Evolutionary conservation across 2,113 vertebrate species (phyloP), one percentile per base, ranked within the genome.

Genomic region (Carassius carassius): DNA sequence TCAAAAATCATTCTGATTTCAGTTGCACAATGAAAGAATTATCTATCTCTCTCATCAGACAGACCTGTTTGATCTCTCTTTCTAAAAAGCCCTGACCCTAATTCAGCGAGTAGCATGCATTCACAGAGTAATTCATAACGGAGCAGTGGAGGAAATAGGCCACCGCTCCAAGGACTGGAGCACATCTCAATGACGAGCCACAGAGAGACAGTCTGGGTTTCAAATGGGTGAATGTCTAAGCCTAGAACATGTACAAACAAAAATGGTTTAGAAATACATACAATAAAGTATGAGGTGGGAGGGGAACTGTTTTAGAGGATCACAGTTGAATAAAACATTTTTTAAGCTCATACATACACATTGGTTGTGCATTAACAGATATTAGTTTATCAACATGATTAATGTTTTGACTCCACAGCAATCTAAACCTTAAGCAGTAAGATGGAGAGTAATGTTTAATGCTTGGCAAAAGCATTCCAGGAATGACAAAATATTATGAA

Each of bases 121-220:
- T 90, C 90, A 92, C 85, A 47, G 78, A 72, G 75, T 90, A 90
- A 90, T 85, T 90, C 78, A 69, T 69, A 90, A 79, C 83, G 67
- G 84, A 84, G 65, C 37, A 56, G 86, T 25, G 35, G 80, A 78
- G 54, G 86, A 92, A 90, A 90, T 87, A 89, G 90, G 87, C 85
- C 85, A 60, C 89, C 63, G 83, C 89, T 81, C 86, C 32, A 78
- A 90, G 84, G 87, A 88, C 87, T 89, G 84, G 84, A 87, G 80
- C 78, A 87, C 72, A 86, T 91, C 88, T 65, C 41, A 21, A 37
- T 82, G 75, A 79, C 6, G 14, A 80, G 13, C 41, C 49, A 56
- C 17, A 54, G 35, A 37, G 35, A 37, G 41, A 87, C 23, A 76
- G 44, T 72, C 25, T 81, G 47, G 83, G 72, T 90, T 82, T 86